phyloP scores from a whole-genome alignment of 1,140 invertebrate genomes.

The Polypedilum pembai region DNA sequence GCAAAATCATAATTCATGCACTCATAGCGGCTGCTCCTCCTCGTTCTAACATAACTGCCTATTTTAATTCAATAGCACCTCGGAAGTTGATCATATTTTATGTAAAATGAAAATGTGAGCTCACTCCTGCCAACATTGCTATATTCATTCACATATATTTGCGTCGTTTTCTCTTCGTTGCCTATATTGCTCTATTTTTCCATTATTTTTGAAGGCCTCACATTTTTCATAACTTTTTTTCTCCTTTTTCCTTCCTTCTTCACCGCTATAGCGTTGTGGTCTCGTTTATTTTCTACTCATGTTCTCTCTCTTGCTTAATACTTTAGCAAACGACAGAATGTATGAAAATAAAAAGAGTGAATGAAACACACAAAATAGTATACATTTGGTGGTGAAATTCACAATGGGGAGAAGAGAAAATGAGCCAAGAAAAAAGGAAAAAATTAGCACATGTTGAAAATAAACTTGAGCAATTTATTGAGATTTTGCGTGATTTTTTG shows the following conservation, averaged over 20 bases:
- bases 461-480: constrained; percentile 24
- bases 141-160: no score
- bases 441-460: constrained; percentile 27
- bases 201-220: constrained; percentile 17
- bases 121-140: no score
- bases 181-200: constrained; percentile 8
- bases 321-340: no score
- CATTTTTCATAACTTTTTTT: constrained; percentile 19
- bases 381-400: no score
- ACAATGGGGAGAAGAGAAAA: background rate
- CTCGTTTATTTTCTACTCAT: background rate
- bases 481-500: constrained; percentile 25
- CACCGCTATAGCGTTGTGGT: background rate
- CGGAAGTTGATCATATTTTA: constrained; percentile 24
- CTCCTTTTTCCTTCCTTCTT: constrained; percentile 5
- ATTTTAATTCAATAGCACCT: constrained; percentile 15
- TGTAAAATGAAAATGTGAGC: constrained; percentile 1
- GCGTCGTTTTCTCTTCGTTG: background rate
- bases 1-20: constrained; percentile 5
- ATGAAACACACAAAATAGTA: no score
- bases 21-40: background rate
- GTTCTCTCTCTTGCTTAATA: background rate
- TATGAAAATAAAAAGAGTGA: no score
- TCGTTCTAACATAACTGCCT: background rate
- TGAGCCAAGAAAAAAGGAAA: background rate